A percentile compares a stretch with the other conserved stretches of the same genome.
Evolutionary conservation across 2,797 vertebrate species (phyloP).

Genomic region (Hippopotamyrus pictus): DNA sequence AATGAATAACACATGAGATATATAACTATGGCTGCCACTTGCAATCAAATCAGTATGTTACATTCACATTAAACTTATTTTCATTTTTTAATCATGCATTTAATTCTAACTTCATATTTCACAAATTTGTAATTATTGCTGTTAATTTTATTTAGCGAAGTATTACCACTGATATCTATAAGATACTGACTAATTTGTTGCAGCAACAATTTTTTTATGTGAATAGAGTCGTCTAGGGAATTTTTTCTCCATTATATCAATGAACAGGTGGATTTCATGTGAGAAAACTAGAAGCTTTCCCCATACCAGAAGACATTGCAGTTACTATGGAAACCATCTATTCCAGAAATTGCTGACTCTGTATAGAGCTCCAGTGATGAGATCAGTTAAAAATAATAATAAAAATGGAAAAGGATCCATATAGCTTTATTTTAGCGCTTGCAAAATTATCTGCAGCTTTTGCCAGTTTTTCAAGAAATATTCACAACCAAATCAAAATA

Average conservation of each 20-base stretch:
- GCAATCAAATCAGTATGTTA: background rate
- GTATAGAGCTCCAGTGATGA: background rate
- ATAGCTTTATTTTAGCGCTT: background rate
- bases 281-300: background rate
- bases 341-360: slow-evolving; percentile 10
- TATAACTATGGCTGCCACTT: background rate
- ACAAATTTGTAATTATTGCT: background rate
- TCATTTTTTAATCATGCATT: background rate
- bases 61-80: background rate
- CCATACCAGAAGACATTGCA: background rate
- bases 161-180: background rate
- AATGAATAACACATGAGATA: background rate
- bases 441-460: background rate
- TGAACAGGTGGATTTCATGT: background rate
- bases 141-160: background rate
- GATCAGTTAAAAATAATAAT: background rate
- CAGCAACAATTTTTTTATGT: background rate
- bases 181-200: background rate
- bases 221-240: background rate
- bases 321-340: slow-evolving; percentile 24
- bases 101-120: background rate
- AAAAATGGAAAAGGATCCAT: background rate
- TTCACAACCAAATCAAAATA: background rate
- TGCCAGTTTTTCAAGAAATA: background rate
- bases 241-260: background rate